phyloP scores from a whole-genome alignment of 2,113 vertebrate species.

The Edolisoma coerulescens region DNA sequence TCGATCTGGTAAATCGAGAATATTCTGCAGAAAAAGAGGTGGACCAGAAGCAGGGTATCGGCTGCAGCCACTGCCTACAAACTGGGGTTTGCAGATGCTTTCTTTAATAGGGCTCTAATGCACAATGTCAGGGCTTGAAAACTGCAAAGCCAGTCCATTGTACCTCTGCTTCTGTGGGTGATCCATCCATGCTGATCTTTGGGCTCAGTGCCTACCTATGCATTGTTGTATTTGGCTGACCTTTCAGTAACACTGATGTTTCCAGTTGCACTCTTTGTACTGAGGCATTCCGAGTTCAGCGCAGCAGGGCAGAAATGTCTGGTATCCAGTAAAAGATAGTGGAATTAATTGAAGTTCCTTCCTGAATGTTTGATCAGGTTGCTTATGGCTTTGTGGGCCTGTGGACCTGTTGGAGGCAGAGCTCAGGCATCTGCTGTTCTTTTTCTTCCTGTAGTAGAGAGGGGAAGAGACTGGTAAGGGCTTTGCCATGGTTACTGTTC shows the following conservation, averaged over 20 bases:
- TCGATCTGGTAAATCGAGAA: neutral
- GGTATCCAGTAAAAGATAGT: neutral
- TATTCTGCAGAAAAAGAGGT: slow-evolving; percentile 1
- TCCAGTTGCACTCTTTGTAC: slow-evolving; percentile 18
- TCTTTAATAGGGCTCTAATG: neutral
- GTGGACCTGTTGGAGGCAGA: neutral
- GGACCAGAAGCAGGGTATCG: neutral
- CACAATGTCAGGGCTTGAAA: slow-evolving; percentile 22
- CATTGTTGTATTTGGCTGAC: slow-evolving; percentile 28
- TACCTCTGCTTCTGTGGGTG: slow-evolving; percentile 4
- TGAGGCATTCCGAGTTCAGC: neutral
- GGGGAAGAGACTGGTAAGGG: neutral
- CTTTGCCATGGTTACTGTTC: slow-evolving; percentile 62
- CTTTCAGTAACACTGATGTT: neutral
- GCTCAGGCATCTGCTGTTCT: neutral
- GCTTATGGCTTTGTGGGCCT: neutral
- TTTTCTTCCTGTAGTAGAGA: neutral
- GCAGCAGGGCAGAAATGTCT: neutral
- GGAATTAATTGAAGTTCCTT: neutral
- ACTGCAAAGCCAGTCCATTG: slow-evolving; percentile 18
- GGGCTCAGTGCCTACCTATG: slow-evolving; percentile 31
- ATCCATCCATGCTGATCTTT: neutral
- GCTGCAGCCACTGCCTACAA: neutral
- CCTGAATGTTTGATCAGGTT: neutral
- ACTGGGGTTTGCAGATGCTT: neutral